phyloP scores from a whole-genome alignment of 2,797 vertebrate species.

The Ispidina lecontei region DNA sequence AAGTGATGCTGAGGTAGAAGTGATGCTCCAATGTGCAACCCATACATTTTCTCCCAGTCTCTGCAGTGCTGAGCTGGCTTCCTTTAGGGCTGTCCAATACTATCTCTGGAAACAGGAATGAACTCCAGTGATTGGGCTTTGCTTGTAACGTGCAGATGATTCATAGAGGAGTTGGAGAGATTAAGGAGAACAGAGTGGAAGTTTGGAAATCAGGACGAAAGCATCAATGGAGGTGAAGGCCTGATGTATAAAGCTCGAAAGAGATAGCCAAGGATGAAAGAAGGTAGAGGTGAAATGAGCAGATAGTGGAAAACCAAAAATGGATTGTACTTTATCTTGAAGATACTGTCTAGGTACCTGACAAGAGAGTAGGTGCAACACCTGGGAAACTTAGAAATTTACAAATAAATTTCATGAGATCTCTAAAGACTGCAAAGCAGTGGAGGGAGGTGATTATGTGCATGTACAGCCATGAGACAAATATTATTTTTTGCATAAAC shows the following conservation, averaged over 20 bases:
- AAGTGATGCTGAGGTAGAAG: slow-evolving; percentile 40
- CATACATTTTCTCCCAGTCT: not conserved
- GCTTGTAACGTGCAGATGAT: not conserved
- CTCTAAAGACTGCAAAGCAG: not conserved
- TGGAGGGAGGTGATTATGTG: not conserved
- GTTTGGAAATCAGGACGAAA: not conserved
- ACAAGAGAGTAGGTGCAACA: not conserved
- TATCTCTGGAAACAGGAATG: not conserved
- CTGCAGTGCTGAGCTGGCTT: slow-evolving; percentile 27
- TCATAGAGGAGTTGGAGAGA: not conserved
- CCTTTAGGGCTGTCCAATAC: not conserved
- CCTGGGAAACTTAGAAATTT: not conserved
- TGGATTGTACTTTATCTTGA: not conserved
- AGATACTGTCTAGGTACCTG: not conserved
- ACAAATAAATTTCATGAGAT: not conserved
- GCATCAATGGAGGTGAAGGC: not conserved
- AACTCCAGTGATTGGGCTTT: not conserved
- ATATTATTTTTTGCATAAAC: rapidly evolving
- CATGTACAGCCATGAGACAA: not conserved
- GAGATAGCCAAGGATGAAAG: not conserved
- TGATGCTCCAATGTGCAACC: not conserved
- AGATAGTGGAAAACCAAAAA: not conserved
- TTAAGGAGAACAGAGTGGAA: not conserved
- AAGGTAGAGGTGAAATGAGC: not conserved
- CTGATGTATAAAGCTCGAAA: not conserved